Conservation (phyloP, 1,140 invertebrate genomes). For the Drosophila suzukii region DNA sequence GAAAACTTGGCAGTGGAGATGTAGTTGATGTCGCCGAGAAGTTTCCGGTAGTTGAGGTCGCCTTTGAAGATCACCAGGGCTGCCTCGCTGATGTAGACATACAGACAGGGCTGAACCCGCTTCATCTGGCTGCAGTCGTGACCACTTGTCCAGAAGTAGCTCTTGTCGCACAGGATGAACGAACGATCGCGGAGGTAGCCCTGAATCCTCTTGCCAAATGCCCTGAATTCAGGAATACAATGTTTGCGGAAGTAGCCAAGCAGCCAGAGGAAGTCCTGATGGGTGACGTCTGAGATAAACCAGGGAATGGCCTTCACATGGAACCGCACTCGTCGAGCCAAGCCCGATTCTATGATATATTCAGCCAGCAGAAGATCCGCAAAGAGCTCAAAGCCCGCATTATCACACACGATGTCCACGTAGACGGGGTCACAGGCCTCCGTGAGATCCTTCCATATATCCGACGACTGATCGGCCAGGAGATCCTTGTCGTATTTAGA, state of each 20-base stretch:
- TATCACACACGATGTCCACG: conserved; percentile 95
- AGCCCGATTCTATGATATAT: conserved; percentile 88
- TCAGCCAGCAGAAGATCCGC: conserved; percentile 94
- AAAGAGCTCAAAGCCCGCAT: conserved; percentile 97
- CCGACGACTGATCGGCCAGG: conserved; percentile 47
- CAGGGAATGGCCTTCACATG: conserved; percentile 96
- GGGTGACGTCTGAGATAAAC: conserved; percentile 96
- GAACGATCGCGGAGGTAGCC: conserved; percentile 85
- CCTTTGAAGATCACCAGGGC: conserved; percentile 96
- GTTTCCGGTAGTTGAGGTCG: conserved; percentile 97
- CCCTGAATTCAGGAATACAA: conserved; percentile 64
- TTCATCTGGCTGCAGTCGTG: conserved; percentile 92
- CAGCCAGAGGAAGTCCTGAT: conserved; percentile 91
- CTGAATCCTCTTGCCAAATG: conserved; percentile 86
- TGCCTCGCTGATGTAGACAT: conserved; percentile 89
- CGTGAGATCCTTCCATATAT: conserved; percentile 40
- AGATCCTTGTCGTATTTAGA: conserved; percentile 12
- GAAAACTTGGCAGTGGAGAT: conserved; percentile 88
- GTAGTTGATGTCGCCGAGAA: conserved; percentile 95
- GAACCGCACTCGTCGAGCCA: conserved; percentile 91
- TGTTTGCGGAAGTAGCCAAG: conserved; percentile 84
- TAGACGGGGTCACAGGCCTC: conserved; percentile 43
- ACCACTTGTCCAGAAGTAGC: conserved; percentile 95
- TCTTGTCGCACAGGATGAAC: conserved; percentile 84
- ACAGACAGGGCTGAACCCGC: conserved; percentile 88